Conservation (phyloP, 1,140 invertebrate species). For the Bombus haemorrhoidalis region DNA sequence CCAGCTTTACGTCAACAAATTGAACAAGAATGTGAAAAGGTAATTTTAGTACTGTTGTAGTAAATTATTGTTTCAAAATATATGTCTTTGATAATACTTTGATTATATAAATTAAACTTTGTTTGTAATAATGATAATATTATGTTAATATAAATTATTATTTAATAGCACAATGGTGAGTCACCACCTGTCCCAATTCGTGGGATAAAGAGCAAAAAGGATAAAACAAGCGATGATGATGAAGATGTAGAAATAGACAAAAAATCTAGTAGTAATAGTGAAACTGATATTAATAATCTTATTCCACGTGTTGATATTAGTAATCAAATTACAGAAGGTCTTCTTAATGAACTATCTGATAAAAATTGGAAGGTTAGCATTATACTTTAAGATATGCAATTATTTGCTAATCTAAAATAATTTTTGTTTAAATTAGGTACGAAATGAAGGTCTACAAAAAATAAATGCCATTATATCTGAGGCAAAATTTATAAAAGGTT, state of each 20-base stretch:
- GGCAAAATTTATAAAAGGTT: constrained; percentile 90
- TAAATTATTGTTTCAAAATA: not conserved
- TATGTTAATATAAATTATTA: constrained; percentile 18
- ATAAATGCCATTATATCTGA: constrained; percentile 89
- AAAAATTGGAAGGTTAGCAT: constrained; percentile 95
- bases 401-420: constrained; percentile 6
- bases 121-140: not conserved
- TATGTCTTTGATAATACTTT: not conserved
- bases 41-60: constrained; percentile 58
- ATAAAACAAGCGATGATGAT: constrained; percentile 78
- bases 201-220: constrained; percentile 79
- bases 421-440: constrained; percentile 82
- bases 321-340: constrained; percentile 90
- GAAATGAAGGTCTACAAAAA: constrained; percentile 92
- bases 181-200: constrained; percentile 88
- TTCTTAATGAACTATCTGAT: constrained; percentile 92
- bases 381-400: not conserved
- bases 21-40: constrained; percentile 93
- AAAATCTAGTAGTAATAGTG: constrained; percentile 75
- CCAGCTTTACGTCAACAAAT: constrained; percentile 93
- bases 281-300: constrained; percentile 86
- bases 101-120: not conserved
- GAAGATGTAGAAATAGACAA: constrained; percentile 84
- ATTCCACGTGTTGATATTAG: constrained; percentile 92
- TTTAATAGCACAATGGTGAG: constrained; percentile 84